Base-by-base conservation (phyloP, 2,797 vertebrate genomes). In the Coluber constrictor region DNA sequence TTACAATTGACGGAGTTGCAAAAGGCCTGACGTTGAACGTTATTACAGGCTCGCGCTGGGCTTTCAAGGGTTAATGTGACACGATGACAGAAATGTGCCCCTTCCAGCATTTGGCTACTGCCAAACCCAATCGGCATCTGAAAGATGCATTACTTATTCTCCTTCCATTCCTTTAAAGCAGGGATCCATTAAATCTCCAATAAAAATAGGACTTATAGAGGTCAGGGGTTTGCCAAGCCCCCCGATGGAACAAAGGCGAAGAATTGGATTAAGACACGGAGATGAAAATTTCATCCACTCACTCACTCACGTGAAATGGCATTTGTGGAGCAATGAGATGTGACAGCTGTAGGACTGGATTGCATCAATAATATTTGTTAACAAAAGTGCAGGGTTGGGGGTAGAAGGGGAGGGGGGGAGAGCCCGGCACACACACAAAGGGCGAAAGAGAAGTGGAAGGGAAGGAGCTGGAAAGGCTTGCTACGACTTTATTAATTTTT, bases 401-500 rank as follows among this genome's bases (percentile, higher is more conserved):
- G 87, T 20, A 57, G 61, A 5, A 27, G 18, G 37, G 0, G 43
- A 59, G 47, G 87, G 47, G 1, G 25, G 8, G 61, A 51, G 51
- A 47, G 51, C 9, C 32, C 4, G 10, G 3, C 4, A 0, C 16
- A 43, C 32, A 57, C 88, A 90, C 32, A 86, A 56, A n/a, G 88
- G 13, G 70, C 25, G 27, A 51, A 63, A 20, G 91, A 57, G 43
- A 15, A 51, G 11, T 18, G 59, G 59, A 55, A 10, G 23, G 16
- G 91, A 90, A 87, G 83, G 90, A 95, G 70, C 92, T 92, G 93
- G 90, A 56, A 94, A 92, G n/a, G 57, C 86, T 94, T 87, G 91
- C 37, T 90, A 32, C 60, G 93, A 89, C 88, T 88, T 95, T 92
- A 94, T 96, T 94, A 95, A 95, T 86, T 93, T 94, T 96, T 95